phyloP scores from a whole-genome alignment of 2,888 invertebrate genomes.

The Phragmatobia fuliginosa region DNA sequence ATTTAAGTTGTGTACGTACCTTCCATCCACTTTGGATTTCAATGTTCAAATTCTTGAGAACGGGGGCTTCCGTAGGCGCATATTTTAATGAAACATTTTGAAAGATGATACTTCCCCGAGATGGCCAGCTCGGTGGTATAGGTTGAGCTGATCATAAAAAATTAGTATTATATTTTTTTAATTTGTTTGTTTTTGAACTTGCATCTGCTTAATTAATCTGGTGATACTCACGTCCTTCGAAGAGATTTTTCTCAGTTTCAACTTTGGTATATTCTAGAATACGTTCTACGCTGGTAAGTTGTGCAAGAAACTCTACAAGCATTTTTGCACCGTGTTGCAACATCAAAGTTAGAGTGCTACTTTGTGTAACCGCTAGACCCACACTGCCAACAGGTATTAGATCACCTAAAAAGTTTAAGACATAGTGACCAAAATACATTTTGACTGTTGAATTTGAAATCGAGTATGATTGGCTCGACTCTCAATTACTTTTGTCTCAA shows the following conservation, averaged over 20 bases:
- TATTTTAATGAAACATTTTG: conserved; percentile 88
- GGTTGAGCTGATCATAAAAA: conserved; percentile 71
- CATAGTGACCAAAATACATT: not conserved
- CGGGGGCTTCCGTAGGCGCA: conserved; percentile 86
- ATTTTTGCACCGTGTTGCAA: conserved; percentile 93
- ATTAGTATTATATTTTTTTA: no score
- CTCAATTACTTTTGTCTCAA: not conserved
- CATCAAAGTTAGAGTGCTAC: conserved; percentile 87
- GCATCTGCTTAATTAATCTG: not conserved
- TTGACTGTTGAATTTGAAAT: no score
- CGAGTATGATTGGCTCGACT: not conserved
- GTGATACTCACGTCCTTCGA: conserved; percentile 73
- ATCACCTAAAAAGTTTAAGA: conserved; percentile 57
- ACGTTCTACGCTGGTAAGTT: conserved; percentile 93
- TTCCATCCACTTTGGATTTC: conserved; percentile 79
- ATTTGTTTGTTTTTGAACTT: no score
- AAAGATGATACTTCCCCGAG: conserved; percentile 87
- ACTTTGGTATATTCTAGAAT: conserved; percentile 93
- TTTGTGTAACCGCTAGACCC: conserved; percentile 89
- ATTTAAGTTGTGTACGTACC: conserved; percentile 59
- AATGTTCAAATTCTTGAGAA: conserved; percentile 84
- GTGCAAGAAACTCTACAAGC: conserved; percentile 92
- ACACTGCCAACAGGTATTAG: conserved; percentile 86
- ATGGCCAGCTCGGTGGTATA: conserved; percentile 88
- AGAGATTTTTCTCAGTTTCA: conserved; percentile 86